These are phyloP conservation scores for Sisyra nigra DNA, from an alignment of 2,888 invertebrate species.

Conservation along the genomic window DNA sequence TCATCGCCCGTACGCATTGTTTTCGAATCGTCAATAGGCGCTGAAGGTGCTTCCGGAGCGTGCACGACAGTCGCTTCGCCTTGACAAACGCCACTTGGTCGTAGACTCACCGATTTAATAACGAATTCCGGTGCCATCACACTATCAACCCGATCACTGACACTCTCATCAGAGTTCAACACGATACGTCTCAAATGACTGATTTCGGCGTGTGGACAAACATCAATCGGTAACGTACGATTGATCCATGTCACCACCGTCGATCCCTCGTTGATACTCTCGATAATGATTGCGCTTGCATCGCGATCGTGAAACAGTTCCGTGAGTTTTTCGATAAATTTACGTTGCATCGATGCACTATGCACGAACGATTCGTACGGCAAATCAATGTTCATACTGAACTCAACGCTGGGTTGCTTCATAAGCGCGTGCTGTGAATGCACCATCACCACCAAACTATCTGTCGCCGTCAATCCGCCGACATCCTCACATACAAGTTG, in stretches of 20 bases:
- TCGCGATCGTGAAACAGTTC: constrained; percentile 60
- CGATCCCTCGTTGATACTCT: constrained; percentile 47
- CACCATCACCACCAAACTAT: constrained; percentile 63
- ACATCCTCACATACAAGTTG: constrained; percentile 62
- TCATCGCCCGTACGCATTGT: constrained; percentile 34
- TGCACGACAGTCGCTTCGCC: constrained; percentile 22
- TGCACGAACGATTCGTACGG: constrained; percentile 50
- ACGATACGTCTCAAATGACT: constrained; percentile 52
- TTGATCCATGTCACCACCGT: constrained; percentile 69
- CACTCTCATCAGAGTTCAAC: constrained; percentile 44
- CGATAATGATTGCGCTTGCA: constrained; percentile 55
- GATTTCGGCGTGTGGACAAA: constrained; percentile 67
- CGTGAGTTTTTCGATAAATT: constrained; percentile 64
- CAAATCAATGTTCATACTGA: constrained; percentile 62
- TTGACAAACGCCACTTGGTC: constrained; percentile 41
- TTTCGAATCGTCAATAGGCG: constrained; percentile 16
- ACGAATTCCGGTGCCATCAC: constrained; percentile 57
- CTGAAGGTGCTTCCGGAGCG: constrained; percentile 15
- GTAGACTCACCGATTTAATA: constrained; percentile 44
- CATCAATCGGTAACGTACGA: constrained; percentile 51
- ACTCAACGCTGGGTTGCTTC: constrained; percentile 50
- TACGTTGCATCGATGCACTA: constrained; percentile 56
- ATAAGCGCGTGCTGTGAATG: constrained; percentile 42
- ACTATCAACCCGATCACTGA: constrained; percentile 40
- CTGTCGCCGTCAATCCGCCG: constrained; percentile 56